phyloP scores from a whole-genome alignment of 1,140 invertebrate genomes.

The Hirudo medicinalis region DNA sequence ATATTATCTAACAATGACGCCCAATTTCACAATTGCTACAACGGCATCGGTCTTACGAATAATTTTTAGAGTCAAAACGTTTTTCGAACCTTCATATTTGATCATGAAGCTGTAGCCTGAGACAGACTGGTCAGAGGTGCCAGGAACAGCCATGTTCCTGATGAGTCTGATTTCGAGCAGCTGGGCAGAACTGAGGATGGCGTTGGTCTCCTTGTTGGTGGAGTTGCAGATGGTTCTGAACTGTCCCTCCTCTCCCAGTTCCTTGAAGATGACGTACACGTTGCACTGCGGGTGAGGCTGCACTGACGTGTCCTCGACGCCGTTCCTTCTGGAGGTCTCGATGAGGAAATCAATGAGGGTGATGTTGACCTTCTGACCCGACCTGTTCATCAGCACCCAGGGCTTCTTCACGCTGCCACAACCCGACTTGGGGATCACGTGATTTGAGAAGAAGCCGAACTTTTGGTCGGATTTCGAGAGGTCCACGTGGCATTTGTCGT shows the following conservation, averaged over 20 bases:
- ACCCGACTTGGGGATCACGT: not conserved
- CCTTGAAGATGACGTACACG: slow-evolving; percentile 1
- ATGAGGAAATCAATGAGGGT: slow-evolving; percentile 1
- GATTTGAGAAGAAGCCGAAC: slow-evolving; percentile 1
- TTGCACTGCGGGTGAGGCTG: not conserved
- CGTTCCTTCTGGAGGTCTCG: not conserved
- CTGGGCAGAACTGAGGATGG: not conserved
- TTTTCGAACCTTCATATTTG: not conserved
- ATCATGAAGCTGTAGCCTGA: not conserved
- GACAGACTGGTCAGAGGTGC: too few relatives aligned
- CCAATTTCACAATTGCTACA: not conserved
- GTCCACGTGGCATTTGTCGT: slow-evolving; percentile 1
- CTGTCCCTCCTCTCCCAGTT: not conserved
- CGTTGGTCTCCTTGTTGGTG: not conserved
- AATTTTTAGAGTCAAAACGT: not conserved
- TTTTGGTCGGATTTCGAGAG: not conserved
- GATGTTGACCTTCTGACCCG: slow-evolving; percentile 9
- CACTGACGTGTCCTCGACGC: not conserved
- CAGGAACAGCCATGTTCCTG: not conserved
- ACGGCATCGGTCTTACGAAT: not conserved
- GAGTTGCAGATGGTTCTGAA: not conserved
- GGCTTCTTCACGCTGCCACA: not conserved
- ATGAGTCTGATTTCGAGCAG: slow-evolving; percentile 2
- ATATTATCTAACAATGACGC: too few relatives aligned
- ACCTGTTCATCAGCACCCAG: not conserved